Evolutionary conservation across 2,888 invertebrate genomes (phyloP), one percentile per base, ranked within the genome.

Genomic region (Myathropa florea): DNA sequence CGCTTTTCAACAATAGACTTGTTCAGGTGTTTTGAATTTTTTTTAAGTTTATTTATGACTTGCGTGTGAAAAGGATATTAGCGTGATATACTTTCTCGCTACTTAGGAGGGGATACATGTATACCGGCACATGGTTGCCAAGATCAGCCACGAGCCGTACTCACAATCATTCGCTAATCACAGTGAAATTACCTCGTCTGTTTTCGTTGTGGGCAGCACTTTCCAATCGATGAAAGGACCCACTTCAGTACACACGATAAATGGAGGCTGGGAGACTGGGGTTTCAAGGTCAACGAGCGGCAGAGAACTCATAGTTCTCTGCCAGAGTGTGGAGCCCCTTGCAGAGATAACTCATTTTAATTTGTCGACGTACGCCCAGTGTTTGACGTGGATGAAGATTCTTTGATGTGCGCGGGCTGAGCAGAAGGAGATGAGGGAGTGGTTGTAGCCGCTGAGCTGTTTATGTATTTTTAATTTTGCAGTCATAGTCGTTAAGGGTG

Each of bases 11-110:
- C 65, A 71, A 71, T 60, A 60, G 55, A 80, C 76, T 39, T 63
- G 76, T 85, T 61, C 84, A 84, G 81, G 63, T 72, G 63, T 81
- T 67, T 71, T 59, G 57, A 53, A 65, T 67, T 30, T 46, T 81
- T 64, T 71, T 57, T 26, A 64, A 79, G 28, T 75, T 71, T 76
- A 80, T 84, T 85, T 85, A 76, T 81, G 57, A 57, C 53, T 81
- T 71, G 84, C 84, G 84, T 85, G 84, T 30, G 39, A 81, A 81
- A 53, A 53, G 81, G 76, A 85, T 81, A 81, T 85, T 85, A 85
- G 84, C 84, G 84, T 81, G 84, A 72, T 77, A 63, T 77, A 24
- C 10, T 63, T 63, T 61, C 30, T 64, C 46, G n/a, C 36, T 78
- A 71, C 46, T 72, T 79, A 59, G 4, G 46, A 6, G 0, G 46